phyloP scores from a whole-genome alignment of 2,113 vertebrate species.

The Stigmatopora argus region DNA sequence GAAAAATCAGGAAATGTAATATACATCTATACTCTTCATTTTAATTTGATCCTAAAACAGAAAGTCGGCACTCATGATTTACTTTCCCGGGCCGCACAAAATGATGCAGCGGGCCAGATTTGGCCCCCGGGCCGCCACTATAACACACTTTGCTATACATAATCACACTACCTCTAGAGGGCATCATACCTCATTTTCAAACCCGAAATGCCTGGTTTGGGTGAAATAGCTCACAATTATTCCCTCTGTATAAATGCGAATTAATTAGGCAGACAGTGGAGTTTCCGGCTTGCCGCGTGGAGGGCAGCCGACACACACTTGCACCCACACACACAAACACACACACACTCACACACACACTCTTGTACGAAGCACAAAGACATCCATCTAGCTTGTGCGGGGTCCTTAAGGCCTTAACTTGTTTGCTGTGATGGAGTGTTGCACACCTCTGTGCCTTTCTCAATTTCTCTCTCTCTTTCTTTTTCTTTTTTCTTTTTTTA shows the following conservation, averaged over 20 bases:
- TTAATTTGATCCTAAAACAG: too few species aligned
- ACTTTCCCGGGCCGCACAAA: too few species aligned
- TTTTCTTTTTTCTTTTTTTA: conserved; percentile 31
- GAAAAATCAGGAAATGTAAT: too few species aligned
- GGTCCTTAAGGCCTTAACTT: conserved; percentile 55
- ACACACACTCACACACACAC: conserved; percentile 9
- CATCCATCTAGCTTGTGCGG: conserved; percentile 51
- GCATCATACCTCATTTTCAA: too few species aligned
- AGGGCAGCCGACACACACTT: not conserved
- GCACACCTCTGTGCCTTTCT: conserved; percentile 43
- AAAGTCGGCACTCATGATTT: too few species aligned
- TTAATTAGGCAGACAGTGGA: not conserved
- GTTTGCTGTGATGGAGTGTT: conserved; percentile 58
- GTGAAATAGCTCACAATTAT: too few species aligned
- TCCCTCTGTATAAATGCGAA: not conserved
- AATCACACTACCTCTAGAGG: too few species aligned
- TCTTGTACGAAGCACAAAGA: conserved; percentile 23
- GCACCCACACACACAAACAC: not conserved
- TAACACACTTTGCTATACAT: too few species aligned
- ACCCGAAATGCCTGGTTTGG: too few species aligned
- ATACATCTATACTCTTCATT: too few species aligned
- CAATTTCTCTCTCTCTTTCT: conserved; percentile 31
- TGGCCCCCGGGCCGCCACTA: too few species aligned
- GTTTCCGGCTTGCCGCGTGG: not conserved
- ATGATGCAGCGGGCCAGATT: too few species aligned